These are phyloP conservation scores for Lutraria rhynchaena DNA, from an alignment of 1,140 invertebrate genomes.

Conservation along the genomic window DNA sequence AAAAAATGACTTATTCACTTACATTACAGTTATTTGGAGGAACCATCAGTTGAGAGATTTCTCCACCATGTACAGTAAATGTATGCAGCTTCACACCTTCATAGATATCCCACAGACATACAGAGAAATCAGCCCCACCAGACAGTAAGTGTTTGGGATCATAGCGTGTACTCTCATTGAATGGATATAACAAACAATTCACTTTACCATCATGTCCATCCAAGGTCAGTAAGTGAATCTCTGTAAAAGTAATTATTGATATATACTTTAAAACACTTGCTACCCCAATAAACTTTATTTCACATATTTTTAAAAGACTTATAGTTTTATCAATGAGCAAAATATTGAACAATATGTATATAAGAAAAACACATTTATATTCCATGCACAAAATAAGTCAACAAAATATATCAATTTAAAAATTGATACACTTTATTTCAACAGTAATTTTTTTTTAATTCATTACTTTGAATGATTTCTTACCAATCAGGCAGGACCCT, in stretches of 20 bases:
- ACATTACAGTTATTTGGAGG: slow-evolving; percentile 92
- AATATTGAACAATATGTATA: too few relatives aligned
- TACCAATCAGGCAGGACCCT: too few relatives aligned
- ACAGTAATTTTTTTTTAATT: too few relatives aligned
- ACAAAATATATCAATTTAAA: too few relatives aligned
- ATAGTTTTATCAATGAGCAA: too few relatives aligned
- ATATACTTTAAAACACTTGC: too few relatives aligned
- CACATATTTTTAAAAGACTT: too few relatives aligned
- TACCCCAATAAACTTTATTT: too few relatives aligned
- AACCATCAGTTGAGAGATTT: slow-evolving; percentile 93
- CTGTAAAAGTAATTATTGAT: slow-evolving; percentile 81
- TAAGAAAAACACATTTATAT: too few relatives aligned
- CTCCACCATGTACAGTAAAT: slow-evolving; percentile 96
- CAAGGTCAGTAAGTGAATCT: slow-evolving; percentile 94
- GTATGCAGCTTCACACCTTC: slow-evolving; percentile 94
- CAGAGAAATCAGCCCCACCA: slow-evolving; percentile 98
- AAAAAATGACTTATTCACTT: slow-evolving; percentile 61
- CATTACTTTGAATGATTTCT: too few relatives aligned
- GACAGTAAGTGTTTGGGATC: slow-evolving; percentile 93
- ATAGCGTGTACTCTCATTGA: slow-evolving; percentile 95
- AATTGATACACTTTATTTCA: too few relatives aligned
- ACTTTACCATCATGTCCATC: slow-evolving; percentile 96
- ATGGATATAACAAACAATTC: slow-evolving; percentile 97
- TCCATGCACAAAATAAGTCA: too few relatives aligned
- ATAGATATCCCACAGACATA: slow-evolving; percentile 98